A percentile compares a stretch with the other conserved stretches of the same genome.
phyloP scores from a whole-genome alignment of 2,113 vertebrate genomes.

The Eonycteris spelaea region DNA sequence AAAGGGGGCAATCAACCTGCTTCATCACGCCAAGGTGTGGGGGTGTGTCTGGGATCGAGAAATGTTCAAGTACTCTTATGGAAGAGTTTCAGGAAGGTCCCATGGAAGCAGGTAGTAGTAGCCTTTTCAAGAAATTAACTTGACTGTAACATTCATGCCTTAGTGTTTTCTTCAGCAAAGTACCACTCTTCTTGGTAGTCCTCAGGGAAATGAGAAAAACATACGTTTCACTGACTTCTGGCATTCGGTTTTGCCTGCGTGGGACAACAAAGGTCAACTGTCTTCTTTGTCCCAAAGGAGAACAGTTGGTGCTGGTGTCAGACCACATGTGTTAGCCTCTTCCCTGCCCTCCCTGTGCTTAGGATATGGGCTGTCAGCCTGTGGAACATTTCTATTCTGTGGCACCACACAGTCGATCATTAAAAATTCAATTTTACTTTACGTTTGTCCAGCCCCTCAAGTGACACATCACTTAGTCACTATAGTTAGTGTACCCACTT shows the following conservation, averaged over 20 bases:
- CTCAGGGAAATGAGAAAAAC: slow-evolving; percentile 21
- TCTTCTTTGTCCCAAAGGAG: slow-evolving; percentile 53
- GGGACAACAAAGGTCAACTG: slow-evolving; percentile 56
- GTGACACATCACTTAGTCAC: background rate
- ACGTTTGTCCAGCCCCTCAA: slow-evolving; percentile 4
- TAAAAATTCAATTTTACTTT: background rate
- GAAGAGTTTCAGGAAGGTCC: background rate
- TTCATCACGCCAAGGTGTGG: background rate
- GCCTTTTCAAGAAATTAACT: background rate
- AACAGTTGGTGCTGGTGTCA: slow-evolving; percentile 59
- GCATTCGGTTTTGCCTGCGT: background rate
- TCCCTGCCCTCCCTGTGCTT: background rate
- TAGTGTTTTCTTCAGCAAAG: background rate
- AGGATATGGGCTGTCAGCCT: slow-evolving; percentile 30
- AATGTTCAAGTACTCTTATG: background rate
- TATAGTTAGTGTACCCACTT: background rate
- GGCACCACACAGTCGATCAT: slow-evolving; percentile 43
- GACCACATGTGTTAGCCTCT: slow-evolving; percentile 63
- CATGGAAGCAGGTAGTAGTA: background rate
- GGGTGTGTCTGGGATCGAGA: background rate
- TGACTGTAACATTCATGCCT: background rate
- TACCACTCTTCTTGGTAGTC: background rate
- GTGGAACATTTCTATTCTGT: slow-evolving; percentile 60
- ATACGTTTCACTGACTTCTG: slow-evolving; percentile 69
- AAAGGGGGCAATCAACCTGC: background rate